Base-by-base conservation (phyloP, 1,140 invertebrate genomes). In the Drosophila rufa region DNA sequence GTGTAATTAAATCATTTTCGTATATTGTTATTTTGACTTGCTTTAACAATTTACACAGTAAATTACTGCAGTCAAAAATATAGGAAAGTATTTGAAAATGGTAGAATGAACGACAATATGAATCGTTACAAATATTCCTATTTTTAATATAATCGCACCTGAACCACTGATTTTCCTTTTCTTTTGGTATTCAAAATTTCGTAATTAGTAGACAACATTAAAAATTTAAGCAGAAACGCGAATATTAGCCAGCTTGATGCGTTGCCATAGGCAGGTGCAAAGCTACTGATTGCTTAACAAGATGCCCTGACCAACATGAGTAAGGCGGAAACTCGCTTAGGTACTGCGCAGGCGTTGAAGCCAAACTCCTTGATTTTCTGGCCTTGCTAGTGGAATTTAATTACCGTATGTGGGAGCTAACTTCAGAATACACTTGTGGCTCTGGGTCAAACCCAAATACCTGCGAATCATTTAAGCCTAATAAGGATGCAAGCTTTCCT, bases 311-410 rank as follows among this genome's bases (percentile, higher is more conserved):
- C 38, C 43, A 77, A 19, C 27, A 60, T 45, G 30, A 48, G 42
- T 15, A 17, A 65, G 17, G 43, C 15, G 12, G 22, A 17, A 25
- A 12, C 5, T 46, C 45, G 50, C 17, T 56, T 50, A 45, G 45
- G 27, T 27, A 69, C 36, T 69, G 74, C 75, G 75, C 75, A 78
- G 64, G 64, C 75, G 64, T 59, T 78, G 17, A 50, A 60, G 55
- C 47, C 55, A 40, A 33, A 55, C 43, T 42, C 17, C 56, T 45
- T 27, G 22, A 51, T 45, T 33, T 50, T 15, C 15, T 22, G 47
- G 25, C 30, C 15, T 30, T 25, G 47, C 48, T 38, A 55, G 33
- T 50, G 62, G 48, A 46, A 38, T 46, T 69, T 36, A 42, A 53
- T 59, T 59, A 40, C 43, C 50, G 56, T 22, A 67, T 59, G 62